phyloP scores from a whole-genome alignment of 1,140 invertebrate species.

The Venustaconcha ellipsiformis region DNA sequence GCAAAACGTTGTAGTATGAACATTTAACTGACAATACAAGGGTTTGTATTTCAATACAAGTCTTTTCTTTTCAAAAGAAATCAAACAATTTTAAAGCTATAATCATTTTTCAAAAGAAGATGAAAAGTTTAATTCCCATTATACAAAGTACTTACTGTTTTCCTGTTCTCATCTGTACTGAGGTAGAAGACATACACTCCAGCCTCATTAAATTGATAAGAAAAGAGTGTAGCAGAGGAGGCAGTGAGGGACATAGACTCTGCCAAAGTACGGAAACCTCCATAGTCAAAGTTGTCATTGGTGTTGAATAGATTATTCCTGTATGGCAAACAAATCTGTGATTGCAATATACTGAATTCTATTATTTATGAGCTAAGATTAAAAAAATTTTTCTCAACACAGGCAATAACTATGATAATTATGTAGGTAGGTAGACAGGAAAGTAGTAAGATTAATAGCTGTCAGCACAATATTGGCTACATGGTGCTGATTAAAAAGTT shows the following conservation, averaged over 20 bases:
- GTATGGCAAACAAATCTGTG: constrained; percentile 12
- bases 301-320: constrained; percentile 66
- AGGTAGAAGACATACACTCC: constrained; percentile 65
- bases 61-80: too few species aligned
- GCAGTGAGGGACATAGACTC: constrained; percentile 51
- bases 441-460: too few species aligned
- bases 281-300: constrained; percentile 64
- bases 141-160: constrained; percentile 53
- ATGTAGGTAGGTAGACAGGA: too few species aligned
- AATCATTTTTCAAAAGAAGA: not conserved
- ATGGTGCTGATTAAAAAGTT: too few species aligned
- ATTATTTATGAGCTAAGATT: too few species aligned
- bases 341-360: too few species aligned
- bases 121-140: not conserved
- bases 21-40: too few species aligned
- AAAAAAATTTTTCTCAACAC: too few species aligned
- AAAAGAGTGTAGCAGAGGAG: constrained; percentile 58
- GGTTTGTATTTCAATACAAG: too few species aligned
- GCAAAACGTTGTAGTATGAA: too few species aligned
- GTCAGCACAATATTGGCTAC: too few species aligned
- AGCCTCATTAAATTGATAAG: constrained; percentile 62
- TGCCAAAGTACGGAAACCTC: constrained; percentile 57
- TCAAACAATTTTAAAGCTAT: not conserved
- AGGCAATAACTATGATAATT: too few species aligned
- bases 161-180: constrained; percentile 58